Percentiles rank a stretch among this genome's conserved stretches.
These are phyloP conservation scores for Gastrophysa polygoni DNA, from an alignment of 2,888 invertebrate species.

Conservation along the genomic window DNA sequence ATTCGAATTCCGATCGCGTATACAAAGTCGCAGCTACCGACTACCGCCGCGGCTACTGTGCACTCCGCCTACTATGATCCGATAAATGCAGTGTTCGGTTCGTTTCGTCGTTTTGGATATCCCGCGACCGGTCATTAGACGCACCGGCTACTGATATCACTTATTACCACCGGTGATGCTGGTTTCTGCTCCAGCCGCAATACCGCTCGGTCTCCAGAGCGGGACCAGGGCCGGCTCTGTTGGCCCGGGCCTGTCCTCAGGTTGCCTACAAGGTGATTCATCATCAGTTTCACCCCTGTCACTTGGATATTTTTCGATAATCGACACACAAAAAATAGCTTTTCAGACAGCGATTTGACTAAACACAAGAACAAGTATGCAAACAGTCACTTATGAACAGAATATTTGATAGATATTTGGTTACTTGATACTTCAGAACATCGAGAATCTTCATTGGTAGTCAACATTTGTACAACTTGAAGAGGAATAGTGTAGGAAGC, in stretches of 20 bases:
- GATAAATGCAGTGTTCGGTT: conserved; percentile 56
- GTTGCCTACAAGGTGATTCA: too few relatives aligned
- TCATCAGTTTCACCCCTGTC: too few relatives aligned
- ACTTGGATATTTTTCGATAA: too few relatives aligned
- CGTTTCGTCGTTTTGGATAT: conserved; percentile 51
- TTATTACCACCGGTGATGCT: conserved; percentile 40
- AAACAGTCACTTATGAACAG: too few relatives aligned
- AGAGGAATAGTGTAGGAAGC: too few relatives aligned
- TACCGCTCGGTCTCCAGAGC: conserved; percentile 4
- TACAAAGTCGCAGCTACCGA: conserved; percentile 43
- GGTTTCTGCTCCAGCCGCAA: conserved; percentile 28
- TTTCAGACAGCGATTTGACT: too few relatives aligned
- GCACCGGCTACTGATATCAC: conserved; percentile 43
- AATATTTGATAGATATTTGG: too few relatives aligned
- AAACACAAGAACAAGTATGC: too few relatives aligned
- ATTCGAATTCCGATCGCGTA: conserved; percentile 56
- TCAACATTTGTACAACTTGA: too few relatives aligned
- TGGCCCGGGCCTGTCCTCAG: background rate
- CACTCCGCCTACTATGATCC: conserved; percentile 57
- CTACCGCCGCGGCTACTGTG: conserved; percentile 47
- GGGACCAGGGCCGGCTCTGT: conserved; percentile 16
- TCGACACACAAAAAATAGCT: too few relatives aligned
- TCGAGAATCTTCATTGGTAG: too few relatives aligned
- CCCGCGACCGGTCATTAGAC: conserved; percentile 49
- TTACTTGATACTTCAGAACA: too few relatives aligned